Percentiles rank a stretch among this genome's conserved stretches.
These are phyloP conservation scores for Galago senegalensis DNA, from an alignment of 2,797 vertebrate genomes.

Conservation along the genomic window DNA sequence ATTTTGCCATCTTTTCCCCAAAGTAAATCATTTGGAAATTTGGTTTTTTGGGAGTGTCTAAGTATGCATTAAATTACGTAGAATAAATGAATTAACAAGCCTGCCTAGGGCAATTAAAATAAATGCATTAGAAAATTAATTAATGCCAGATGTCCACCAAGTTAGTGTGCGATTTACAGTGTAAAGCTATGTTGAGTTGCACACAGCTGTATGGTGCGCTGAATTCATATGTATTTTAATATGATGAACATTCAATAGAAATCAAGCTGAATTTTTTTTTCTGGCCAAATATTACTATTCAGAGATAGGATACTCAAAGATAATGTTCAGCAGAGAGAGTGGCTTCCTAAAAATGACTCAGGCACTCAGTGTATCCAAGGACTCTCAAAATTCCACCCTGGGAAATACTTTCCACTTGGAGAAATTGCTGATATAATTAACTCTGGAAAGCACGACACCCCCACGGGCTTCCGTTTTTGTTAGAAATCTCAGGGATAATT, in stretches of 20 bases:
- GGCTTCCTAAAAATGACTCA: constrained; percentile 55
- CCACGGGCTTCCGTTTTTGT: constrained; percentile 49
- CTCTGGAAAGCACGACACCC: constrained; percentile 60
- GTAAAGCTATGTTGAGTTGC: no score
- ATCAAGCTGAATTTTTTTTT: neutral
- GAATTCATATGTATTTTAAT: constrained; percentile 26
- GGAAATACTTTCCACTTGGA: constrained; percentile 69
- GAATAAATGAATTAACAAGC: constrained; percentile 20
- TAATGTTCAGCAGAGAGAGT: neutral
- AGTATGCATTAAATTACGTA: neutral
- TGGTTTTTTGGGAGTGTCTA: neutral
- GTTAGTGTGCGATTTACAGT: no score
- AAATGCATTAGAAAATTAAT: neutral
- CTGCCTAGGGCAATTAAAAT: constrained; percentile 10
- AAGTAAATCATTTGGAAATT: constrained; percentile 32
- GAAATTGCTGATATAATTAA: constrained; percentile 71
- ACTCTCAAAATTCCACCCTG: constrained; percentile 67
- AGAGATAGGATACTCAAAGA: neutral
- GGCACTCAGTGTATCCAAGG: constrained; percentile 36
- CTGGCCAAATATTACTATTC: constrained; percentile 22
- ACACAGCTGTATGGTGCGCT: no score
- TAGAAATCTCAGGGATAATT: constrained; percentile 76
- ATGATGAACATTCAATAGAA: constrained; percentile 15
- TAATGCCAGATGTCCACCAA: no score
- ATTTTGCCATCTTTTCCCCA: neutral